These are phyloP conservation scores for Callopanchax toddi DNA, from an alignment of 2,113 vertebrate species.

Conservation along the genomic window DNA sequence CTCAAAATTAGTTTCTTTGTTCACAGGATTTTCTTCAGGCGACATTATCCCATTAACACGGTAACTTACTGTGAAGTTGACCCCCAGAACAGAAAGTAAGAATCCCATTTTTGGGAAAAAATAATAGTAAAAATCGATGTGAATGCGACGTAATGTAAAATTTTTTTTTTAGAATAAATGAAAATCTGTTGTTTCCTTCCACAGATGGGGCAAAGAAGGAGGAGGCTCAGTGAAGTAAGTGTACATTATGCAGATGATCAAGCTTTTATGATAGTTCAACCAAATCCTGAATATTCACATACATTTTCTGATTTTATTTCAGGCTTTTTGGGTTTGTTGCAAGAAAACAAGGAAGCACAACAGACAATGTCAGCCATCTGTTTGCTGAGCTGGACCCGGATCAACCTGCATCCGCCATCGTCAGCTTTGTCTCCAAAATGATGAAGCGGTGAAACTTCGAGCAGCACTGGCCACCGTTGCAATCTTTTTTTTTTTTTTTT, in stretches of 20 bases:
- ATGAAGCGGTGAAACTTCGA: slow-evolving; percentile 89
- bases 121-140: no score
- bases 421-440: slow-evolving; percentile 93
- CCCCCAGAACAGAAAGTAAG: slow-evolving; percentile 94
- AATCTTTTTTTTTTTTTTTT: slow-evolving; percentile 56
- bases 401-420: slow-evolving; percentile 92
- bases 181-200: not conserved
- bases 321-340: slow-evolving; percentile 97
- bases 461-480: slow-evolving; percentile 38
- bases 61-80: slow-evolving; percentile 94
- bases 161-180: not conserved
- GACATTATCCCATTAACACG: slow-evolving; percentile 93
- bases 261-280: not conserved
- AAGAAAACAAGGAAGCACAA: slow-evolving; percentile 97
- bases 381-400: slow-evolving; percentile 94
- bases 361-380: slow-evolving; percentile 97
- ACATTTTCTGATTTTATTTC: not conserved
- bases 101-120: not conserved
- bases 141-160: no score
- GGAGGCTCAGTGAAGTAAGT: slow-evolving; percentile 84
- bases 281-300: not conserved
- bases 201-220: slow-evolving; percentile 85
- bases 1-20: not conserved
- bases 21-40: slow-evolving; percentile 91
- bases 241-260: not conserved